Percentiles rank a stretch among this genome's conserved stretches.
phyloP scores from a whole-genome alignment of 2,797 vertebrate species.

The Simalia tracyae region DNA sequence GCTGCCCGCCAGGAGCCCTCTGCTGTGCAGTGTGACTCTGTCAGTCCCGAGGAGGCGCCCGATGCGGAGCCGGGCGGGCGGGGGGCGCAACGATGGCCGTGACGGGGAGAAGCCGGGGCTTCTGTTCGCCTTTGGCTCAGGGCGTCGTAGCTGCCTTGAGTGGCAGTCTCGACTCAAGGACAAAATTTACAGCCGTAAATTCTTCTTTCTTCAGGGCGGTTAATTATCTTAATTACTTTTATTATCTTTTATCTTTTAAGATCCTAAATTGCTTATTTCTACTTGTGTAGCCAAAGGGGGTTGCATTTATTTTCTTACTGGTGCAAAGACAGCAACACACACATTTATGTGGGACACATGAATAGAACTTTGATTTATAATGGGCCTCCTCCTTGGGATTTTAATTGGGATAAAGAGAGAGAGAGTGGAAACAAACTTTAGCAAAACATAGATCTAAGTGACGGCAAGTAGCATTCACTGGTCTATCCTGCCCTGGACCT shows the following conservation, averaged over 20 bases:
- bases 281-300: constrained; percentile 79
- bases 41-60: no score
- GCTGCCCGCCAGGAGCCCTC: neutral
- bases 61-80: neutral
- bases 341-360: constrained; percentile 50
- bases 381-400: constrained; percentile 62
- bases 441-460: constrained; percentile 43
- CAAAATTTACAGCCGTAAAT: constrained; percentile 79
- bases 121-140: neutral
- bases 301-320: constrained; percentile 72
- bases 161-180: constrained; percentile 75
- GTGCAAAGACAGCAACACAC: constrained; percentile 47
- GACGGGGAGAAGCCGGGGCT: neutral
- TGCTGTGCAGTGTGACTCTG: neutral
- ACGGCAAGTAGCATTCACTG: constrained; percentile 12
- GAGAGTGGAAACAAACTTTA: constrained; percentile 65
- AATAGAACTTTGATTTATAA: constrained; percentile 76
- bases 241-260: constrained; percentile 84
- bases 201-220: constrained; percentile 83
- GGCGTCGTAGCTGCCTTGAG: constrained; percentile 28
- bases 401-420: constrained; percentile 61
- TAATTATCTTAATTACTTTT: constrained; percentile 87
- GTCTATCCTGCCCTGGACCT: neutral
- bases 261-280: constrained; percentile 82
- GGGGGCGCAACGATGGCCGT: neutral